Conservation (phyloP, 2,797 vertebrate genomes). For the Dendrocincla fuliginosa region DNA sequence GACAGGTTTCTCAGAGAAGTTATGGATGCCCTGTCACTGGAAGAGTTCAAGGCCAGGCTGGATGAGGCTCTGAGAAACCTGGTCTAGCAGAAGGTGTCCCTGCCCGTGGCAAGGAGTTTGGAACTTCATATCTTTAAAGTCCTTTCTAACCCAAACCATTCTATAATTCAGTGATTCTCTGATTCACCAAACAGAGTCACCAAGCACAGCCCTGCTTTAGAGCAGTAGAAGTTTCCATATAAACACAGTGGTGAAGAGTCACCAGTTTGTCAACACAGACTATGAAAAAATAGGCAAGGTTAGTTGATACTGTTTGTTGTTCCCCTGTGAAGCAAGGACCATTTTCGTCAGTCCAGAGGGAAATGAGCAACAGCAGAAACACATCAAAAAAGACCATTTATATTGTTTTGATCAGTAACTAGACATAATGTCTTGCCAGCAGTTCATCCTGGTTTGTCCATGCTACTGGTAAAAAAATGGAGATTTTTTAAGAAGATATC, state of each 20-base stretch:
- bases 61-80: not conserved
- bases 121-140: not conserved
- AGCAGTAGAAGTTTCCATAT: constrained; percentile 6
- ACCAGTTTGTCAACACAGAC: not conserved
- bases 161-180: no score
- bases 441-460: not conserved
- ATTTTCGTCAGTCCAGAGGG: not conserved
- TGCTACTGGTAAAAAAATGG: not conserved
- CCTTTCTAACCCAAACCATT: not conserved
- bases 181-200: not conserved
- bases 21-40: not conserved
- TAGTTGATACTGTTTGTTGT: not conserved
- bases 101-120: no score
- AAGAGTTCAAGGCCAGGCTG: not conserved
- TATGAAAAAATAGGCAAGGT: not conserved
- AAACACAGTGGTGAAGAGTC: not conserved
- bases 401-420: not conserved
- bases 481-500: not conserved
- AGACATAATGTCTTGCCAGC: not conserved
- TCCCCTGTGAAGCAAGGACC: not conserved
- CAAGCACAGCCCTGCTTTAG: not conserved
- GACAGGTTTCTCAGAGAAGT: not conserved
- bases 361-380: not conserved
- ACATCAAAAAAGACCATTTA: not conserved
- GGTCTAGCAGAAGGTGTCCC: no score